Base-by-base conservation (phyloP, 2,797 vertebrate species). In the Triplophysa bombifrons region DNA sequence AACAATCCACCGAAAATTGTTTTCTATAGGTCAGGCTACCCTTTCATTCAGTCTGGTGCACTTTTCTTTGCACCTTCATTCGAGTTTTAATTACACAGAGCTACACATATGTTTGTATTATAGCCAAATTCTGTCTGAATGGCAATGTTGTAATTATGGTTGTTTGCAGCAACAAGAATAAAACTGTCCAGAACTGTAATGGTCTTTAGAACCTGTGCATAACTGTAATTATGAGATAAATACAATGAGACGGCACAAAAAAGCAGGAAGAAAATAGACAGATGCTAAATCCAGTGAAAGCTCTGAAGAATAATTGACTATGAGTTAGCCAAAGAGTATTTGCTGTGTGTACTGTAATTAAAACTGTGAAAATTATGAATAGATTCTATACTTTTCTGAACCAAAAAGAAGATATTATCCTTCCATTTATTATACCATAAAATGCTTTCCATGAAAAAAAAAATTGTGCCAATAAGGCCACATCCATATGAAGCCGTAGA, bases 171-270 rank as follows among this genome's bases (percentile, higher is more conserved):
- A 85, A 80, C 82, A 78, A 83, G 80, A 82, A 51, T 86, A 84
- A 83, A 87, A 82, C 71, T 84, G 80, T 88, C 83, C 74, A 76
- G 30, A 30, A 74, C 86, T 82, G 83, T 82, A 82, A 86, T 90
- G 82, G 80, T 78, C 84, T 86, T 84, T 80, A 74, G 84, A 89
- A 86, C 79, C 70, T 83, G 69, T 44, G 72, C 81, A 84, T 61
- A 86, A 68, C 66, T 90, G 80, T 91, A 89, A 91, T 91, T 86
- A 87, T 66, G 76, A 84, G 80, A 87, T 87, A 78, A 89, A 84
- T 86, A 72, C 84, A 75, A 74, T 86, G 86, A 83, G 78, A 88
- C 70, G 55, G 56, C 50, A 85, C 25, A 78, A 82, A 83, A 27
- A 34, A 46, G 65, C 16, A 30, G 53, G 46, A 74, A 74, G 67